Evolutionary conservation across 2,797 vertebrate genomes (phyloP).

Genomic region (Chiloscyllium punctatum): DNA sequence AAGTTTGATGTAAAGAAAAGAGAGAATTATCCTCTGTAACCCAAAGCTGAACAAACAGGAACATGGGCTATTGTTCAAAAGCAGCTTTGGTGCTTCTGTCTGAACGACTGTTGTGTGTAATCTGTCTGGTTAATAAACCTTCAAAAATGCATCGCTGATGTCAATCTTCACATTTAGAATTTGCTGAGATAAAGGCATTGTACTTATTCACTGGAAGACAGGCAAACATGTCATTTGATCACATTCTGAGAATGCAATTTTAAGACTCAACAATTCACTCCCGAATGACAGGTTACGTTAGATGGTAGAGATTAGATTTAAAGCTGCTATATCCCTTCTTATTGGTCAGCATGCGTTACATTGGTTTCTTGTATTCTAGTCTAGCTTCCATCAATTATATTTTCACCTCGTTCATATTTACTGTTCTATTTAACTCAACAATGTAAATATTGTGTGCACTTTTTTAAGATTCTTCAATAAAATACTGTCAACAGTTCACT

Average conservation of each 20-base stretch:
- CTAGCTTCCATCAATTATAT: background rate
- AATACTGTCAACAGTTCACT: background rate
- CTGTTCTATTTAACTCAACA: constrained; percentile 4
- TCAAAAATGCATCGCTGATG: background rate
- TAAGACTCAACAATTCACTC: background rate
- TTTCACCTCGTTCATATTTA: background rate
- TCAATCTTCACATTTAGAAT: background rate
- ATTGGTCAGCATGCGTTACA: background rate
- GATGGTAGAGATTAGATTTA: background rate
- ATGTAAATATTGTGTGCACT: background rate
- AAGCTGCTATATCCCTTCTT: background rate
- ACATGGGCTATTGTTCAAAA: background rate
- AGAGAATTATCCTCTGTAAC: background rate
- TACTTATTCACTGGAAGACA: background rate
- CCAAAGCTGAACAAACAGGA: background rate
- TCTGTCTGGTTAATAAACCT: background rate
- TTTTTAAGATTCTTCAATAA: background rate
- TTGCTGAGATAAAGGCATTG: background rate
- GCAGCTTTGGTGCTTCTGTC: background rate
- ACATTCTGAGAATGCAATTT: background rate
- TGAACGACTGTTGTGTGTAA: background rate
- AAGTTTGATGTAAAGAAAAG: background rate
- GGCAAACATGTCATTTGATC: background rate
- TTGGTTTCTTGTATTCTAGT: background rate
- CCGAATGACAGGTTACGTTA: background rate